Percentiles rank a stretch among this genome's conserved stretches.
These are phyloP conservation scores for Falco cherrug DNA, from an alignment of 2,797 vertebrate genomes.

Conservation along the genomic window DNA sequence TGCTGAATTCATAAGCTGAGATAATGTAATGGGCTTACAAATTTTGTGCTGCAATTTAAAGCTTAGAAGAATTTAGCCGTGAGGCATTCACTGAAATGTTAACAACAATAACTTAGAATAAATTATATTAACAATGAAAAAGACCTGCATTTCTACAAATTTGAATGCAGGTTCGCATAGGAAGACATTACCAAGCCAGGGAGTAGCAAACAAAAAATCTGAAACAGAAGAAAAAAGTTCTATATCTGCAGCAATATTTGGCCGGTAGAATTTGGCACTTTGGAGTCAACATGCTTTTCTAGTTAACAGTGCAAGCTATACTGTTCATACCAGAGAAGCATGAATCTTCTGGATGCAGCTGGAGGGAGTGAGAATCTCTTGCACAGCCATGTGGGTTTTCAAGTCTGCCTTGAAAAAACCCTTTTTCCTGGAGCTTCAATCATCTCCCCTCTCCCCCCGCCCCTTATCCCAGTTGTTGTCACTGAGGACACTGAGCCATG, in stretches of 20 bases:
- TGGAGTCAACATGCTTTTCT: constrained; percentile 37
- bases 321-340: constrained; percentile 17
- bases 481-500: background rate
- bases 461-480: background rate
- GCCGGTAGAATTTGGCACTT: constrained; percentile 42
- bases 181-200: background rate
- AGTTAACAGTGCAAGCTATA: constrained; percentile 33
- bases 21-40: background rate
- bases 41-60: background rate
- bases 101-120: background rate
- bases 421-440: background rate
- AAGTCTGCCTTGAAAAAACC: background rate
- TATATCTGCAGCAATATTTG: constrained; percentile 44
- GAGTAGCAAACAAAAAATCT: constrained; percentile 19
- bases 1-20: background rate
- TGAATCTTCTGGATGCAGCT: constrained; percentile 25
- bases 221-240: constrained; percentile 19
- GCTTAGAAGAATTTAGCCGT: background rate
- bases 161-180: background rate
- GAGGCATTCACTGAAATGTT: background rate
- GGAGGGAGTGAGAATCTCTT: background rate
- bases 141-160: background rate
- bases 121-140: background rate
- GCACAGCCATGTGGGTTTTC: background rate
- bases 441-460: background rate